Evolutionary conservation across 2,113 vertebrate species (phyloP), one percentile per base, ranked within the genome.

Genomic region (Poecilia latipinna): DNA sequence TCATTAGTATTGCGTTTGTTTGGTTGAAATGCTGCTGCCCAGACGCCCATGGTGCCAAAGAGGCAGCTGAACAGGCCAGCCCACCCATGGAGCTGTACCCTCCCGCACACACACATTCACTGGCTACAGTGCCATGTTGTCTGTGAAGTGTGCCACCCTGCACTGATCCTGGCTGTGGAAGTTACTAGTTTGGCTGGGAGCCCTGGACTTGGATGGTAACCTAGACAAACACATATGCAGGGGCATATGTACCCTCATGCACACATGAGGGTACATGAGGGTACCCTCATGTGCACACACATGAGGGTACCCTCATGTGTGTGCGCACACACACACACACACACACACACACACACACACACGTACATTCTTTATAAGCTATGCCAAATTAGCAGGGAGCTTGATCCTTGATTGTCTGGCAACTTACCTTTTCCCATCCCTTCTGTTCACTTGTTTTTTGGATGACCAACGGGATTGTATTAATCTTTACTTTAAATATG

Each of bases 141-240:
- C 72, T 83, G 74, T 75, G 83, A 78, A 88, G 83, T 78, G 82
- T 88, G 86, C 86, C 86, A 80, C 80, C 75, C 72, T 72, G 75
- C 83, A 71, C 80, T 83, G 82, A 73, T 86, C 87, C 83, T 90
- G 82, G 84, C 89, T 82, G 68, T 74, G 66, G 63, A 79, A 32
- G 77, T 74, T 48, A 48, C 77, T 70, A 69, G 67, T 60, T 80
- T 86, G 76, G 77, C 84, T 77, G 74, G 74, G 57, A 75, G 65
- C 64, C 75, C 61, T 68, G 19, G 37, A 39, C 51, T 76, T 77
- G 75, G 61, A 82, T 71, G 44, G 63, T 72, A 78, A 78, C 74
- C 57, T 63, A 74, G 26, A 79, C 73, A 74, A 33, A 76, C 61
- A 72, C 39, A 44, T 70, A 54, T 37, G 32, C 65, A 4, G 67